These are phyloP conservation scores for Silurus asotus DNA, from an alignment of 2,113 vertebrate species.

Conservation along the genomic window DNA sequence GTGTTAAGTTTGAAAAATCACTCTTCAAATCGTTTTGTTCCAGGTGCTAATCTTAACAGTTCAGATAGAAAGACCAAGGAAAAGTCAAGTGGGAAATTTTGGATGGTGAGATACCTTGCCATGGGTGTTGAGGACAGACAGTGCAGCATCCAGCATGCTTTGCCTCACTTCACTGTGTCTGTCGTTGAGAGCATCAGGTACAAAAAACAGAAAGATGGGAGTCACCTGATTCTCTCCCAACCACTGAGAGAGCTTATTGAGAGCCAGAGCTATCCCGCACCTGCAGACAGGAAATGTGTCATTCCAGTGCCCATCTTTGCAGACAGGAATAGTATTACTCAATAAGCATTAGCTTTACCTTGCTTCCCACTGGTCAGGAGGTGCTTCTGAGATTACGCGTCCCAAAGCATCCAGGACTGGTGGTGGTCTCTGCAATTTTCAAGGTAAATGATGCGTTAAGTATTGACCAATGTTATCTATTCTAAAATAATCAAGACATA, in stretches of 20 bases:
- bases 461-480: neutral
- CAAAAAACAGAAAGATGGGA: constrained; percentile 95
- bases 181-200: constrained; percentile 96
- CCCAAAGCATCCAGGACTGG: constrained; percentile 94
- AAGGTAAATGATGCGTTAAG: neutral
- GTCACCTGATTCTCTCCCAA: constrained; percentile 89
- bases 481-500: neutral
- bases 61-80: neutral
- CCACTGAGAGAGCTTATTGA: constrained; percentile 91
- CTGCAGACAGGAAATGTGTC: constrained; percentile 63
- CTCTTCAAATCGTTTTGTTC: neutral
- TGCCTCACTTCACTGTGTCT: constrained; percentile 90
- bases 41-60: neutral
- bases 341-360: constrained; percentile 72
- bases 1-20: neutral
- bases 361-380: constrained; percentile 97
- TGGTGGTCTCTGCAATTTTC: constrained; percentile 81
- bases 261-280: constrained; percentile 91
- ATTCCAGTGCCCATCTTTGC: neutral
- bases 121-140: constrained; percentile 90
- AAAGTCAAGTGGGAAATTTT: neutral
- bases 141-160: constrained; percentile 94
- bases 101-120: constrained; percentile 83
- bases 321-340: neutral
- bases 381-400: constrained; percentile 92